Percentiles rank a stretch among this genome's conserved stretches.
phyloP scores from a whole-genome alignment of 2,888 invertebrate genomes.

The Patella ulyssiponensis region DNA sequence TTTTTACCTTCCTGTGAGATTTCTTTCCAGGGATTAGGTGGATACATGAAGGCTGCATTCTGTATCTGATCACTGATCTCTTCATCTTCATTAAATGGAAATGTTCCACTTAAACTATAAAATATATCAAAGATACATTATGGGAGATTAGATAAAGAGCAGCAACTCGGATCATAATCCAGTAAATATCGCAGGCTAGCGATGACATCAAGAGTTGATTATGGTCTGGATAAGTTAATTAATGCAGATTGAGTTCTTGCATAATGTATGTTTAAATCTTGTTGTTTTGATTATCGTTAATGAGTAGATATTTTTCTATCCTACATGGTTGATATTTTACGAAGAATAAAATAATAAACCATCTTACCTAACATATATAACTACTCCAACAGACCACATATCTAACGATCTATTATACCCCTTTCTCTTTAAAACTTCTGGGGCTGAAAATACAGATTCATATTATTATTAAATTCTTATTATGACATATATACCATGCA shows the following conservation, averaged over 20 bases:
- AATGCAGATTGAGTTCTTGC: no score
- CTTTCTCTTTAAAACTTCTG: slow-evolving; percentile 97
- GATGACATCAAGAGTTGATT: no score
- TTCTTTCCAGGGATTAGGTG: slow-evolving; percentile 95
- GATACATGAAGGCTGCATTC: slow-evolving; percentile 99
- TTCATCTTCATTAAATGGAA: slow-evolving; percentile 99
- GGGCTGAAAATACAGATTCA: slow-evolving; percentile 77
- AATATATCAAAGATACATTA: not conserved
- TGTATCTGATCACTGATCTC: slow-evolving; percentile 99
- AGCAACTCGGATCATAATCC: no score
- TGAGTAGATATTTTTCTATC: no score
- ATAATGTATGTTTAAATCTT: not conserved
- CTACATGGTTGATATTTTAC: no score
- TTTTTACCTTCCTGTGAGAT: slow-evolving; percentile 88
- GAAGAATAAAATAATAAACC: not conserved
- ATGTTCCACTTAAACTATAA: slow-evolving; percentile 93
- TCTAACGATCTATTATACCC: slow-evolving; percentile 98
- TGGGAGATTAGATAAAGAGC: no score
- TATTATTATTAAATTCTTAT: not conserved
- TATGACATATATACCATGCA: no score
- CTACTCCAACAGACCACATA: slow-evolving; percentile 99
- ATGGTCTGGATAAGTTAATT: no score
- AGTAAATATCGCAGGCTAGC: no score
- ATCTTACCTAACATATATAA: slow-evolving; percentile 87
- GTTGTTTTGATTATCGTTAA: not conserved